These are phyloP conservation scores for Xenus cinereus DNA, from an alignment of 2,113 vertebrate species.

Conservation along the genomic window DNA sequence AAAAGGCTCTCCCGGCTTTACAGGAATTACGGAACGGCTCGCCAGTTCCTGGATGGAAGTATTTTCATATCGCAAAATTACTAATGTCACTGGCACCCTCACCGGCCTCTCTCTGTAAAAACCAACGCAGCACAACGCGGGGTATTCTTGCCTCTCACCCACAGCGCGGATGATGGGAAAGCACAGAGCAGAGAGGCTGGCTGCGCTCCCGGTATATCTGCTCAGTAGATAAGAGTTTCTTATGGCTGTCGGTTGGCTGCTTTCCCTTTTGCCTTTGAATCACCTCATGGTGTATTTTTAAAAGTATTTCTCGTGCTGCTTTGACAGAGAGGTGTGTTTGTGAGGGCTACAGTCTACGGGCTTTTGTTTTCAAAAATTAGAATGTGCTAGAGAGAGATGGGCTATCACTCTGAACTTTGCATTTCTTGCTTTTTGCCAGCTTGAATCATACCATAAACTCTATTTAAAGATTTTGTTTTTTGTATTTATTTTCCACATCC, in stretches of 20 bases:
- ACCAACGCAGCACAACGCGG: fast-evolving
- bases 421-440: conserved; percentile 2
- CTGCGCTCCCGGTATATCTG: fast-evolving
- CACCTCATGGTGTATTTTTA: neutral
- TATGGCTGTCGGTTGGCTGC: neutral
- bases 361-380: neutral
- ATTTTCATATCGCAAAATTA: neutral
- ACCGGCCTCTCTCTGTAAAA: neutral
- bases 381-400: neutral
- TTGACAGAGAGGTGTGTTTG: neutral
- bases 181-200: neutral
- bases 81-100: neutral
- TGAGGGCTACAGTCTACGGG: neutral
- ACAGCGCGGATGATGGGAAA: neutral
- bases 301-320: neutral
- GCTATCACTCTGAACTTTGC: neutral
- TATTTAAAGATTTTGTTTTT: conserved; percentile 50
- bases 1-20: neutral
- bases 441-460: conserved; percentile 31
- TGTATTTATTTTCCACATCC: conserved; percentile 57
- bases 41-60: neutral
- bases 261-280: neutral
- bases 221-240: neutral
- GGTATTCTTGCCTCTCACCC: neutral
- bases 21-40: neutral